Evolutionary conservation across 2,888 invertebrate species (phyloP).

Genomic region (Xestia ashworthii): DNA sequence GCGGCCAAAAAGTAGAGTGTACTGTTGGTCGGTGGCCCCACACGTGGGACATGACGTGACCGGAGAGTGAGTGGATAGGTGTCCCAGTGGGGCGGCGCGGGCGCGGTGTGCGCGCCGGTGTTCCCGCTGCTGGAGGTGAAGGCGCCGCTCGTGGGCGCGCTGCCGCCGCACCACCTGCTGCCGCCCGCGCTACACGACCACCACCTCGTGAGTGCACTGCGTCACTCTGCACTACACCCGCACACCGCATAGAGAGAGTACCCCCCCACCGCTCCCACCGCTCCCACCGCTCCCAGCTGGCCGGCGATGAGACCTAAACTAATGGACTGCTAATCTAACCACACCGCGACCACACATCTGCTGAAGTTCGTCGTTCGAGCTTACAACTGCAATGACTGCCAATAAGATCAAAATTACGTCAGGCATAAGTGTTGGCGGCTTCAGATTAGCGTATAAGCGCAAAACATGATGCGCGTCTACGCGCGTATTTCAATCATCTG

Average conservation of each 20-base stretch:
- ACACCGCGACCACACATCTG: not conserved
- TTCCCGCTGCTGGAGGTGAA: constrained; percentile 91
- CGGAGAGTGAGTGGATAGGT: not conserved
- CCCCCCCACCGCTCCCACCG: too few species aligned
- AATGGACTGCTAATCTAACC: constrained; percentile 27
- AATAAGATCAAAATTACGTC: not conserved
- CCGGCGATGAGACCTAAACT: not conserved
- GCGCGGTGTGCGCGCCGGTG: constrained; percentile 85
- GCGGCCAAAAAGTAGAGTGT: constrained; percentile 22
- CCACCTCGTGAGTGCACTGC: constrained; percentile 89
- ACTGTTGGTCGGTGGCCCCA: not conserved
- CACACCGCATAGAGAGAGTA: constrained; percentile 38
- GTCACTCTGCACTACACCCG: constrained; percentile 3
- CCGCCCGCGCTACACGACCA: constrained; percentile 92
- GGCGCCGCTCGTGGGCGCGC: constrained; percentile 88
- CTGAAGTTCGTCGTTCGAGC: not conserved
- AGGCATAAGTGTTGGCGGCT: not conserved
- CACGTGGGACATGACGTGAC: too few species aligned
- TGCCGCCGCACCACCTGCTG: constrained; percentile 90
- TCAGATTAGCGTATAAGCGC: not conserved
- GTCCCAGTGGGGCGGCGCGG: constrained; percentile 71
- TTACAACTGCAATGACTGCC: not conserved
- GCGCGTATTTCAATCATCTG: too few species aligned
- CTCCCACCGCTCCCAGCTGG: constrained; percentile 1
- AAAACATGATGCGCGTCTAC: not conserved